Evolutionary conservation across 2,113 vertebrate genomes (phyloP), one percentile per base, ranked within the genome.

Genomic region (Rafetus swinhoei): DNA sequence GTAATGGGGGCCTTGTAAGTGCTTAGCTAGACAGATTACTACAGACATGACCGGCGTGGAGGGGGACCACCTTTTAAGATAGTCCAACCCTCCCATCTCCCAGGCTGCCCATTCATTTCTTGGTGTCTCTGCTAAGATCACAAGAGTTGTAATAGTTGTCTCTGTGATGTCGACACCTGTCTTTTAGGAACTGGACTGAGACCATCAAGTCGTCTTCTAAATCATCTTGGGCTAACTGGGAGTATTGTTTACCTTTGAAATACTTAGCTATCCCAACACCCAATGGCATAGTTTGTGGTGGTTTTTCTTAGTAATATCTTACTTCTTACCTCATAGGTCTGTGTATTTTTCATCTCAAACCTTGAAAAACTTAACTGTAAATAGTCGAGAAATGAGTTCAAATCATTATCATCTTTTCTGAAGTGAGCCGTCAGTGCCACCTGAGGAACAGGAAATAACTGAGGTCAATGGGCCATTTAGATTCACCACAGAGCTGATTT

Each of bases 391-490:
- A 96, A 65, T 72, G 92, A 50, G 72, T 76, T 27, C 69, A 97
- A 96, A 88, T 85, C 25, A 74, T 59, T 84, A 32, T 93, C 86
- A 91, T 59, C 60, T 16, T 91, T 96, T 92, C 22, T 95, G 93
- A 97, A 97, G 87, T 97, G 96, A 3, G 94, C 76, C 53, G 95
- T 91, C 80, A 97, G 60, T 19, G 86, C 32, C 93, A 29, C 80
- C 97, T 97, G 88, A 85, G 69, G 65, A 95, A 95, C 85, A 93
- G 53, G 39, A 60, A 86, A 90, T 35, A 91, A 84, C 88, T 29
- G 77, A 14, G 83, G 86, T 94, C 87, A 97, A 92, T 87, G 52
- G 16, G 19, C 82, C 72, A 56, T 10, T 12, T 10, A 90, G 53
- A 92, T 80, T 88, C 87, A 81, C 11, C 0, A 3, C 62, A 81